phyloP scores from a whole-genome alignment of 2,797 vertebrate genomes.

The Labroides dimidiatus region DNA sequence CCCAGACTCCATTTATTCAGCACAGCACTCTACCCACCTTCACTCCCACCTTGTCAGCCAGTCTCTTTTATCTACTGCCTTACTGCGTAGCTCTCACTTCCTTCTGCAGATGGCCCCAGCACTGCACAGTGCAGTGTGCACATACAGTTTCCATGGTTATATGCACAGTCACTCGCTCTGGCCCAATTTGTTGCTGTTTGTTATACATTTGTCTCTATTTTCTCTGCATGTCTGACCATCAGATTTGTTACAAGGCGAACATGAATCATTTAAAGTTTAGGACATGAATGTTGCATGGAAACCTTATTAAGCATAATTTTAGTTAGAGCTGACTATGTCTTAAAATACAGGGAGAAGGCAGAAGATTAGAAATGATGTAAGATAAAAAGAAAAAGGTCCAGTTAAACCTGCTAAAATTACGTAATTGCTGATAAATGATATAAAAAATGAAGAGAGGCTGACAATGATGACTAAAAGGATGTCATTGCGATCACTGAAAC shows the following conservation, averaged over 20 bases:
- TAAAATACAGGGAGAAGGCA: slow-evolving; percentile 9
- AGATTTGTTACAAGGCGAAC: neutral
- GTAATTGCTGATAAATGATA: neutral
- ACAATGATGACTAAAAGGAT: neutral
- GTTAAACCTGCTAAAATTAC: neutral
- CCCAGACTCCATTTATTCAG: slow-evolving; percentile 69
- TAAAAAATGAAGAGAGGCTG: neutral
- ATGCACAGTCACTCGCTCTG: slow-evolving; percentile 38
- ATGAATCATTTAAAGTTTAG: neutral
- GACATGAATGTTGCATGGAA: slow-evolving; percentile 3
- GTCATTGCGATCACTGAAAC: neutral
- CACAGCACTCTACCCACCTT: slow-evolving; percentile 59
- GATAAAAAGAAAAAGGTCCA: neutral
- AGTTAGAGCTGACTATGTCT: neutral
- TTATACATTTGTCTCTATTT: slow-evolving; percentile 37
- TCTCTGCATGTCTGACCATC: slow-evolving; percentile 10
- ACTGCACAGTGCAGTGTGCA: slow-evolving; percentile 41
- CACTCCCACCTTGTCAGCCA: slow-evolving; percentile 72
- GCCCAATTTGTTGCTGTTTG: slow-evolving; percentile 32
- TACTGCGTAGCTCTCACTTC: slow-evolving; percentile 57
- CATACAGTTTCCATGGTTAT: slow-evolving; percentile 61
- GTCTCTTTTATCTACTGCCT: slow-evolving; percentile 70
- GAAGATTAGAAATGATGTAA: neutral
- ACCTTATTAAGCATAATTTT: neutral
- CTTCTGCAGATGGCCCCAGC: slow-evolving; percentile 55